Percentiles rank a stretch among this genome's conserved stretches.
These are phyloP conservation scores for Phaenicophaeus curvirostris DNA, from an alignment of 2,797 vertebrate genomes.

Conservation along the genomic window DNA sequence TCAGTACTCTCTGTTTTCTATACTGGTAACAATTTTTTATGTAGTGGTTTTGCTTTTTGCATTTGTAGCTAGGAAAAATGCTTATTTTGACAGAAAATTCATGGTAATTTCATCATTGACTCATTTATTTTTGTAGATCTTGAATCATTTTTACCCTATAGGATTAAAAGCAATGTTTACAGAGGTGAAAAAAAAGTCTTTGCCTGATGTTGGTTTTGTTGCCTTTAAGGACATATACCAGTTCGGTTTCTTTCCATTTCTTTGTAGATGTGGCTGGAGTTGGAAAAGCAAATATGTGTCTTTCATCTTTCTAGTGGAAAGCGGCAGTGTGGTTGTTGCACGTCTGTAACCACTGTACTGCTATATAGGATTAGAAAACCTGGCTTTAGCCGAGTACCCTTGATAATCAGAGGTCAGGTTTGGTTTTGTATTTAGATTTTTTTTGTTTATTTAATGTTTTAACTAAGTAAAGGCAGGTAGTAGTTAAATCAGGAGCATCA, in stretches of 20 bases:
- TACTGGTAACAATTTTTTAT: background rate
- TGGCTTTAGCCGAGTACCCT: background rate
- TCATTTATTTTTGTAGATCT: constrained; percentile 6
- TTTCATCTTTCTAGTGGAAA: background rate
- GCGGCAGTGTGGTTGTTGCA: background rate
- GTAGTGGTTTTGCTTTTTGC: background rate
- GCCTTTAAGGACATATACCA: background rate
- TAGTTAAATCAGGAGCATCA: background rate
- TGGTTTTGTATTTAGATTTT: background rate
- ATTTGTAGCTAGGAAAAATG: background rate
- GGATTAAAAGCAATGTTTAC: constrained; percentile 11
- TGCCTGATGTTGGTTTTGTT: background rate
- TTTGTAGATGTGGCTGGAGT: background rate
- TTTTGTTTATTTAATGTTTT: background rate
- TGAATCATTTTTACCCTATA: background rate
- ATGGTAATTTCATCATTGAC: constrained; percentile 23
- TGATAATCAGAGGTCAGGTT: background rate
- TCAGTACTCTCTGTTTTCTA: background rate
- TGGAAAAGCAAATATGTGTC: background rate
- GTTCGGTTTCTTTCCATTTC: background rate
- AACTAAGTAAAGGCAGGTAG: background rate
- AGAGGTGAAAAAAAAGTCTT: background rate
- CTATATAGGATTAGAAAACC: background rate
- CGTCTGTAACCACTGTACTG: background rate
- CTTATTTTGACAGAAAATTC: constrained; percentile 9